Evolutionary conservation across 2,797 vertebrate genomes (phyloP).

Genomic region (Sebastes flavidus): DNA sequence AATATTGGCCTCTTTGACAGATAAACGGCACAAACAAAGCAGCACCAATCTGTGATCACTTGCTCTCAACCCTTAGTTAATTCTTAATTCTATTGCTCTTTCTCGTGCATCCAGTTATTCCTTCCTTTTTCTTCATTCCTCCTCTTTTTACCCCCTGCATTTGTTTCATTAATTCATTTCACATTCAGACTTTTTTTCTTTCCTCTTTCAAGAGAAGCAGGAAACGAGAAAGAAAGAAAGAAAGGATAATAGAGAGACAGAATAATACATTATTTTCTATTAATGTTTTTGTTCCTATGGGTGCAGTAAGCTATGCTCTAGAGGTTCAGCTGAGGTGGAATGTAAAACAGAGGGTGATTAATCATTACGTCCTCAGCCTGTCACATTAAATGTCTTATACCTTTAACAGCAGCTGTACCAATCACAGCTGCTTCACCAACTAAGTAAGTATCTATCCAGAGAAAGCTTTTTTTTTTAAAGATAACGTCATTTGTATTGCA

Average conservation of each 20-base stretch:
- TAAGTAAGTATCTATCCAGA: neutral
- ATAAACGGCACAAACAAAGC: slow-evolving; percentile 21
- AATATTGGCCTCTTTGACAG: neutral
- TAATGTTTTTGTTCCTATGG: neutral
- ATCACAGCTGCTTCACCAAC: neutral
- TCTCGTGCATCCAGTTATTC: neutral
- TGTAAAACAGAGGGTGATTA: slow-evolving; percentile 11
- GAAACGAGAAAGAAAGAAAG: neutral
- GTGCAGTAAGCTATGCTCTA: neutral
- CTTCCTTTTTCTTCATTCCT: neutral
- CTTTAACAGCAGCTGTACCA: neutral
- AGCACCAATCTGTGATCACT: neutral
- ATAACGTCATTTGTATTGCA: neutral
- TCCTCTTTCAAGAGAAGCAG: neutral
- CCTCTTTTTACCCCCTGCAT: neutral
- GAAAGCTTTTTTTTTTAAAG: neutral
- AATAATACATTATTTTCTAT: neutral
- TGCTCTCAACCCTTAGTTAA: neutral
- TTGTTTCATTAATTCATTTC: neutral
- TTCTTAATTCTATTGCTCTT: neutral
- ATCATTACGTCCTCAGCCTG: slow-evolving; percentile 20
- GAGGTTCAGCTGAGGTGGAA: neutral
- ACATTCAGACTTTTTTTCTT: neutral
- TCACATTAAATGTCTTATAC: slow-evolving; percentile 8
- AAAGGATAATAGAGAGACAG: neutral